phyloP scores from a whole-genome alignment of 2,888 invertebrate genomes.

The Agapostemon virescens region DNA sequence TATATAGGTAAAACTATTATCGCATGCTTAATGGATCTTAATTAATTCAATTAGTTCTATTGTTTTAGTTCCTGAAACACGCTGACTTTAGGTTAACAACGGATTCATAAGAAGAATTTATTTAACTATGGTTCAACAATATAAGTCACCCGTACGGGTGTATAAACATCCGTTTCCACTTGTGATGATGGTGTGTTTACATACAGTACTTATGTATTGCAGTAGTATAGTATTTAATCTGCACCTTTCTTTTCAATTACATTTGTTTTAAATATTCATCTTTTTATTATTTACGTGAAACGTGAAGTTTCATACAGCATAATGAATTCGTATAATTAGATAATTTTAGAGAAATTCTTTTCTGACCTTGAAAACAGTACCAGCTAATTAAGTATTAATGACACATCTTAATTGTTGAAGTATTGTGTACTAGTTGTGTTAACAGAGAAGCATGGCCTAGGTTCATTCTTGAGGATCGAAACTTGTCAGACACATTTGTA shows the following conservation, averaged over 20 bases:
- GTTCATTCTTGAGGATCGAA: not conserved
- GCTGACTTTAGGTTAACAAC: slow-evolving; percentile 25
- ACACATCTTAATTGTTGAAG: not conserved
- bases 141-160: slow-evolving; percentile 95
- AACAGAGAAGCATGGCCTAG: not conserved
- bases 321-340: not conserved
- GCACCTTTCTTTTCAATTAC: not conserved
- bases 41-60: slow-evolving; percentile 31
- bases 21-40: not conserved
- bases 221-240: slow-evolving; percentile 54
- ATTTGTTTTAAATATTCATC: not conserved
- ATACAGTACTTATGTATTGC: slow-evolving; percentile 46
- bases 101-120: slow-evolving; percentile 18
- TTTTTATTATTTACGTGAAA: slow-evolving; percentile 12
- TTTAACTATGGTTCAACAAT: slow-evolving; percentile 93
- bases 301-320: not conserved
- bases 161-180: slow-evolving; percentile 97
- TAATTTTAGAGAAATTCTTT: not conserved
- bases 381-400: not conserved
- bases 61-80: slow-evolving; percentile 30
- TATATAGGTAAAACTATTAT: slow-evolving; percentile 17
- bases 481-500: not conserved
- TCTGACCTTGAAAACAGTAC: not conserved
- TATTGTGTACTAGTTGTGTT: not conserved
- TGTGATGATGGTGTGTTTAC: slow-evolving; percentile 94